phyloP scores from a whole-genome alignment of 2,888 invertebrate species.

The Fissipunctia ypsillon region DNA sequence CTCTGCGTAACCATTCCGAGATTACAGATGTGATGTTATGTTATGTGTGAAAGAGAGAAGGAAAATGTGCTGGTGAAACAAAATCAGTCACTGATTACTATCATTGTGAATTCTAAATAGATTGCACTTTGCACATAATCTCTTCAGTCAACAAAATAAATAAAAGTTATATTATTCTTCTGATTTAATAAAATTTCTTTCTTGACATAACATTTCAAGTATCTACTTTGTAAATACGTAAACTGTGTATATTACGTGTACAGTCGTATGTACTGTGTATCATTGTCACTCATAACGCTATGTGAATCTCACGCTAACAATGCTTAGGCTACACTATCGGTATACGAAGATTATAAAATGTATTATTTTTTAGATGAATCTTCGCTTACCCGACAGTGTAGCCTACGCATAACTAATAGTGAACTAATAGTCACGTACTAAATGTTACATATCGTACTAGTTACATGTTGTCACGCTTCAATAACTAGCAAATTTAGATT shows the following conservation, averaged over 20 bases:
- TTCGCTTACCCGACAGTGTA: constrained; percentile 16
- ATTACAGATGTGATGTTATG: too few species aligned
- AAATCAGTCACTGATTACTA: too few species aligned
- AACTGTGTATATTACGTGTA: constrained; percentile 51
- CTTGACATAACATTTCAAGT: neutral
- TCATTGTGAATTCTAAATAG: too few species aligned
- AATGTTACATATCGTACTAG: constrained; percentile 50
- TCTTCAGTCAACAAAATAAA: neutral
- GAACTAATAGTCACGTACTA: constrained; percentile 60
- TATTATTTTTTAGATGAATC: neutral
- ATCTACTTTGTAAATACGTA: constrained; percentile 44
- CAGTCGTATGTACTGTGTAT: constrained; percentile 62
- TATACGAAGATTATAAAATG: neutral
- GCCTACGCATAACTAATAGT: constrained; percentile 51
- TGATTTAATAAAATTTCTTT: neutral
- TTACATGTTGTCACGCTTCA: constrained; percentile 59
- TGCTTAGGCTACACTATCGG: constrained; percentile 25
- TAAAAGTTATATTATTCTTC: neutral
- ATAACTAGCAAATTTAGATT: constrained; percentile 48
- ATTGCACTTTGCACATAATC: neutral
- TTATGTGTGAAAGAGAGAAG: too few species aligned
- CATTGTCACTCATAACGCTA: constrained; percentile 68
- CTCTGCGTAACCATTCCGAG: too few species aligned
- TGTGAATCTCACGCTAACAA: constrained; percentile 75
- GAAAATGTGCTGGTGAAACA: too few species aligned